Evolutionary conservation across 2,797 vertebrate genomes (phyloP).

Genomic region (Sebastes steindachneri): DNA sequence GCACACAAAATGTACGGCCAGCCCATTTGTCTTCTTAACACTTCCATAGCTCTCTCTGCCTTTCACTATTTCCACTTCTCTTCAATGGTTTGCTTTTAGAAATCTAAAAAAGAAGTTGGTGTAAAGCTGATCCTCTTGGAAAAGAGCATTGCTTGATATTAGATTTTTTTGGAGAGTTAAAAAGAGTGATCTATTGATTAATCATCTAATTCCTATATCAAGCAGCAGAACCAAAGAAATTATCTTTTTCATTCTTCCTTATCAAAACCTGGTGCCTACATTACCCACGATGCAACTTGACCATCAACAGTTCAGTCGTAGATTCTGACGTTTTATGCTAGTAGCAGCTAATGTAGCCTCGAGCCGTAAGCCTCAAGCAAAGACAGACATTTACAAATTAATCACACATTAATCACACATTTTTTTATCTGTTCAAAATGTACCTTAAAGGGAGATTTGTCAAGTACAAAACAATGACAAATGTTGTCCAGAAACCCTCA

Average conservation of each 20-base stretch:
- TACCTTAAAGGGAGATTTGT: too few relatives aligned
- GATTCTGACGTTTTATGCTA: not conserved
- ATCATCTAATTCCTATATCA: not conserved
- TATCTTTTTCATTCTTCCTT: not conserved
- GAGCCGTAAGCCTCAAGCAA: not conserved
- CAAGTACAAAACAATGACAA: too few relatives aligned
- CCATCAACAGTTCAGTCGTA: not conserved
- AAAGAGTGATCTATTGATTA: not conserved
- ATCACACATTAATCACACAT: too few relatives aligned
- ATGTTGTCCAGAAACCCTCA: too few relatives aligned
- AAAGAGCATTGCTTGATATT: not conserved
- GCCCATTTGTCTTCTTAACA: conserved; percentile 60
- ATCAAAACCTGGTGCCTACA: not conserved
- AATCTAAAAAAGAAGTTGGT: not conserved
- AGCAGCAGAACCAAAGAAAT: not conserved
- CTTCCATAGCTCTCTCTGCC: conserved; percentile 24
- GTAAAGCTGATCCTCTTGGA: not conserved
- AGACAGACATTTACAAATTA: not conserved
- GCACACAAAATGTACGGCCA: conserved; percentile 40
- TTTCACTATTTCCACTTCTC: conserved; percentile 1
- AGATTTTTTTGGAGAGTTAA: not conserved
- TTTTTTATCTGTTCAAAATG: too few relatives aligned
- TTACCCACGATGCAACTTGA: not conserved
- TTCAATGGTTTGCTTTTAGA: not conserved
- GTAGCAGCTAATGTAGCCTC: not conserved